Evolutionary conservation across 2,888 invertebrate species (phyloP).

Genomic region (Agriotes lineatus): DNA sequence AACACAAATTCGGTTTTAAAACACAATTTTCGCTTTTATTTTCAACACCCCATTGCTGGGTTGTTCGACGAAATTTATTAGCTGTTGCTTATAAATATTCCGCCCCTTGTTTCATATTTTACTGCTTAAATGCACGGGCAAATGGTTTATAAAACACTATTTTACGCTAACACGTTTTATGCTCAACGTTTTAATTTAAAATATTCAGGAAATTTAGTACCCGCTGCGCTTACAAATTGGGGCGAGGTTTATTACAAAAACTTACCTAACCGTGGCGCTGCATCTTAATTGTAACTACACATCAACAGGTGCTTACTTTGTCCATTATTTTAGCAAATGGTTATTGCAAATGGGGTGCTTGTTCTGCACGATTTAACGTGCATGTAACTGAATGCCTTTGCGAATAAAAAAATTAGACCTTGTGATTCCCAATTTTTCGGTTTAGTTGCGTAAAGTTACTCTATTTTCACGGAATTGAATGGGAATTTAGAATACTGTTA

Average conservation of each 20-base stretch:
- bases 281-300: background rate
- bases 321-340: no score
- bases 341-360: no score
- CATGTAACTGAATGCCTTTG: no score
- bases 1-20: slow-evolving; percentile 13
- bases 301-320: no score
- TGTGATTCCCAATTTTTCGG: no score
- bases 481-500: no score
- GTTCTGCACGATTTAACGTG: no score
- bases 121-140: slow-evolving; percentile 41
- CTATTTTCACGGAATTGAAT: no score
- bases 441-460: no score
- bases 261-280: background rate
- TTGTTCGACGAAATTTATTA: slow-evolving; percentile 40
- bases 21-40: slow-evolving; percentile 23
- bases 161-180: slow-evolving; percentile 40
- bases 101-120: slow-evolving; percentile 44
- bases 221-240: slow-evolving; percentile 7
- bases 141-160: slow-evolving; percentile 43
- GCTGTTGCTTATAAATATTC: slow-evolving; percentile 42
- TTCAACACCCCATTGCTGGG: slow-evolving; percentile 29
- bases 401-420: no score
- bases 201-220: slow-evolving; percentile 20
- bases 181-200: slow-evolving; percentile 31
- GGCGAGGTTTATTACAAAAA: background rate